Evolutionary conservation across 2,113 vertebrate species (phyloP).

Genomic region (Vulpes vulpes): DNA sequence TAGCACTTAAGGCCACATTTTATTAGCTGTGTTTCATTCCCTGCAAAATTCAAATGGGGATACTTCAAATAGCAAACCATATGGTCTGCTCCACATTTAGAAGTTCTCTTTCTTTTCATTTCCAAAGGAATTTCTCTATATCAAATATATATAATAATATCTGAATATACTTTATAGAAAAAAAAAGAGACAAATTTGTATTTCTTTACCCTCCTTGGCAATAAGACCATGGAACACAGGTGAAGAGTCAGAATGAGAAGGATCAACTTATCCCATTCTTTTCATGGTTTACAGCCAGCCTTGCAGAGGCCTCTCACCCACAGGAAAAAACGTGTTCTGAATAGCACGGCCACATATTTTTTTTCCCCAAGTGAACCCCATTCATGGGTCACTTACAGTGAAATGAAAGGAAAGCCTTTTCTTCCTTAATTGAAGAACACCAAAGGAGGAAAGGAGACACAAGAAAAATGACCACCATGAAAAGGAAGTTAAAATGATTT

Average conservation of each 20-base stretch:
- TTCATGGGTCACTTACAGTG: constrained; percentile 46
- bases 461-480: constrained; percentile 81
- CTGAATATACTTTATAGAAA: constrained; percentile 18
- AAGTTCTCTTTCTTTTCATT: not conserved
- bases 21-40: constrained; percentile 77
- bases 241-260: not conserved
- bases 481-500: constrained; percentile 83
- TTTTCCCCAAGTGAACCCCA: not conserved
- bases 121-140: constrained; percentile 43
- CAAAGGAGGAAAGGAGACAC: constrained; percentile 65
- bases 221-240: not conserved
- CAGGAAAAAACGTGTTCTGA: not conserved
- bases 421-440: constrained; percentile 72
- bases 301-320: not conserved
- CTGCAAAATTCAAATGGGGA: constrained; percentile 65
- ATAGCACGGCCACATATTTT: not conserved
- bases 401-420: constrained; percentile 65
- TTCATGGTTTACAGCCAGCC: not conserved
- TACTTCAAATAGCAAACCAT: constrained; percentile 68
- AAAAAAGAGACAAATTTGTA: not conserved
- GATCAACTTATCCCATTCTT: not conserved
- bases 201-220: not conserved
- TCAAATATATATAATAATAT: not conserved
- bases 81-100: constrained; percentile 39
- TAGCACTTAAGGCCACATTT: constrained; percentile 42